These are phyloP conservation scores for Myiotriccus ornatus DNA, from an alignment of 2,797 vertebrate species.

Conservation along the genomic window DNA sequence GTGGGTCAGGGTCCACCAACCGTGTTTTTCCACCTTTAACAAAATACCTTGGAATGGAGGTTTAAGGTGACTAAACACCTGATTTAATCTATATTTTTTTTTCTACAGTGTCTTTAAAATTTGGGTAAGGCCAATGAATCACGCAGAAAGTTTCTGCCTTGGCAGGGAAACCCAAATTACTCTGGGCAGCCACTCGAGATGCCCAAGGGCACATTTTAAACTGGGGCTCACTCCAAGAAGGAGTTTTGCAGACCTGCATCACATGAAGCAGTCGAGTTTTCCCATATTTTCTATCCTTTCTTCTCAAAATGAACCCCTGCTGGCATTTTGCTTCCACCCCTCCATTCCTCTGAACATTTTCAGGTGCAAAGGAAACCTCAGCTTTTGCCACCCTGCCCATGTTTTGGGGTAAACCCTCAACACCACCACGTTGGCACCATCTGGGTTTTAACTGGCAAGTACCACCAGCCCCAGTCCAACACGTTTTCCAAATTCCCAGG, in stretches of 20 bases:
- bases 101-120: not conserved
- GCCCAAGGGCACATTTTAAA: not conserved
- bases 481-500: not conserved
- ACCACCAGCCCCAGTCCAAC: not conserved
- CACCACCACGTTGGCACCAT: rapidly evolving
- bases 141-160: not conserved
- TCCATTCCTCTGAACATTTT: rapidly evolving
- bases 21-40: rapidly evolving
- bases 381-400: rapidly evolving
- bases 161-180: not conserved
- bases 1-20: rapidly evolving
- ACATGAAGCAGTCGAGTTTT: not conserved
- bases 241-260: not conserved
- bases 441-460: not conserved
- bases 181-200: rapidly evolving
- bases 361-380: rapidly evolving
- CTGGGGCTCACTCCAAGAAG: not conserved
- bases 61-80: not conserved
- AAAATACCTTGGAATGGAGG: rapidly evolving
- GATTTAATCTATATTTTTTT: not conserved
- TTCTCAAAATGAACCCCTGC: not conserved
- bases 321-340: not conserved
- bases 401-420: not conserved
- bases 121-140: not conserved
- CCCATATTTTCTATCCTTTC: not conserved